Evolutionary conservation across 2,797 vertebrate genomes (phyloP).

Genomic region (Anguilla megastoma): DNA sequence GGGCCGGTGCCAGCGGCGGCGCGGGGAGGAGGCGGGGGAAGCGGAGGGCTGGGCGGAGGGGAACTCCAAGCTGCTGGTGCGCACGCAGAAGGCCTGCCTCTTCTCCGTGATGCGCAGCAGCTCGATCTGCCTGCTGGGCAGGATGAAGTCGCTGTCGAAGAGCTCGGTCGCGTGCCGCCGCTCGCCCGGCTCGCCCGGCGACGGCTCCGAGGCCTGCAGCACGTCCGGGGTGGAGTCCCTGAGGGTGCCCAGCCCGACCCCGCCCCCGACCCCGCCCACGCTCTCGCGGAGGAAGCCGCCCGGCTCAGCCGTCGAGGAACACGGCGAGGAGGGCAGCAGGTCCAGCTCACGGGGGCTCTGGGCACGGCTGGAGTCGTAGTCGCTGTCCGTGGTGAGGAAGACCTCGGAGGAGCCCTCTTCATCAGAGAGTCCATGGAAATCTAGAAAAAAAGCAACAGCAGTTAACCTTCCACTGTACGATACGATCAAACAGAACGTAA

Average conservation of each 20-base stretch:
- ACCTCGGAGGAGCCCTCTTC: conserved; percentile 89
- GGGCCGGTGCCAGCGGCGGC: conserved; percentile 61
- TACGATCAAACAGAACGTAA: not conserved
- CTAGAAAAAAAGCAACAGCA: conserved; percentile 45
- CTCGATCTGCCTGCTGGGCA: conserved; percentile 88
- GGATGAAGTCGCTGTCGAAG: conserved; percentile 88
- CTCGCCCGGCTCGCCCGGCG: conserved; percentile 53
- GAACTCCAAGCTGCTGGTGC: conserved; percentile 89
- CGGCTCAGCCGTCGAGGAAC: conserved; percentile 53
- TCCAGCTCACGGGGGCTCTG: conserved; percentile 87
- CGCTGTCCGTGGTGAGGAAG: conserved; percentile 87
- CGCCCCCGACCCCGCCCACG: conserved; percentile 52
- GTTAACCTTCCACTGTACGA: not conserved
- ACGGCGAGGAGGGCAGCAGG: conserved; percentile 74
- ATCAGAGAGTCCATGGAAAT: conserved; percentile 76
- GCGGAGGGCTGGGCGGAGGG: conserved; percentile 60
- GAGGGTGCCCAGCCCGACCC: conserved; percentile 42
- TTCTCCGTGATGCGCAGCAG: conserved; percentile 88
- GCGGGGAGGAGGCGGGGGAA: conserved; percentile 59
- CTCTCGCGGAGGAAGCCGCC: conserved; percentile 66
- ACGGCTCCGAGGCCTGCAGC: conserved; percentile 75
- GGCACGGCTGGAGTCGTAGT: conserved; percentile 85
- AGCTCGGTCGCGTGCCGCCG: conserved; percentile 55
- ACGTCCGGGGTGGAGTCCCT: conserved; percentile 77
- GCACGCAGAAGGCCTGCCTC: conserved; percentile 84